These are phyloP conservation scores for Platorchestia sp. DNA, from an alignment of 1,140 invertebrate genomes.

Conservation along the genomic window DNA sequence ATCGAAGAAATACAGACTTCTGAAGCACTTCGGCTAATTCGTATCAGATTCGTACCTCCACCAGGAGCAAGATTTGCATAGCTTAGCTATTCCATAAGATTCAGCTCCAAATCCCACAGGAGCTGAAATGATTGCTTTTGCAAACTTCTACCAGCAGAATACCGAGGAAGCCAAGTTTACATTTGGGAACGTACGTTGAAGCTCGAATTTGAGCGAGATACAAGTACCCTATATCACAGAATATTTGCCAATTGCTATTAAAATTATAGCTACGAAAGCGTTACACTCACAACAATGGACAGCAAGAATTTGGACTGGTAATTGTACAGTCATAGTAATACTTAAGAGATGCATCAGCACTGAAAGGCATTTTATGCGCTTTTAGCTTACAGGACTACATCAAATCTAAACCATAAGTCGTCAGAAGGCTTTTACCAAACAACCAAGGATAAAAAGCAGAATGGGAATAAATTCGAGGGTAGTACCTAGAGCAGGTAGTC, in stretches of 20 bases:
- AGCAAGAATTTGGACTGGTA: neutral
- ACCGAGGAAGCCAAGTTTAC: neutral
- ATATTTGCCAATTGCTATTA: slow-evolving; percentile 12
- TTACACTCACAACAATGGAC: slow-evolving; percentile 1
- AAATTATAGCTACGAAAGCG: slow-evolving; percentile 4
- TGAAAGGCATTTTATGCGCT: neutral
- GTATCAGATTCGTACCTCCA: neutral
- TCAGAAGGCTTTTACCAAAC: neutral
- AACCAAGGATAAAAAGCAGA: neutral
- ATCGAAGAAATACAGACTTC: neutral
- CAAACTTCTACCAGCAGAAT: too few species aligned
- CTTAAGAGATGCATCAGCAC: neutral
- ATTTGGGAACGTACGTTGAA: neutral
- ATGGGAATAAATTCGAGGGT: neutral
- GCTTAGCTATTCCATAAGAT: neutral
- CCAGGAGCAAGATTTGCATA: neutral
- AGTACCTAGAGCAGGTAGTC: neutral
- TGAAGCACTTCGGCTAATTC: neutral
- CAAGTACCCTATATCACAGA: slow-evolving; percentile 32
- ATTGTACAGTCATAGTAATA: neutral
- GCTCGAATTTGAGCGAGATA: neutral
- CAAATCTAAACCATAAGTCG: too few species aligned
- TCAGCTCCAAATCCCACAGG: neutral
- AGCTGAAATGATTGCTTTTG: neutral
- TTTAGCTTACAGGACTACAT: neutral